These are phyloP conservation scores for Allophyes oxyacanthae DNA, from an alignment of 2,888 invertebrate genomes.

Conservation along the genomic window DNA sequence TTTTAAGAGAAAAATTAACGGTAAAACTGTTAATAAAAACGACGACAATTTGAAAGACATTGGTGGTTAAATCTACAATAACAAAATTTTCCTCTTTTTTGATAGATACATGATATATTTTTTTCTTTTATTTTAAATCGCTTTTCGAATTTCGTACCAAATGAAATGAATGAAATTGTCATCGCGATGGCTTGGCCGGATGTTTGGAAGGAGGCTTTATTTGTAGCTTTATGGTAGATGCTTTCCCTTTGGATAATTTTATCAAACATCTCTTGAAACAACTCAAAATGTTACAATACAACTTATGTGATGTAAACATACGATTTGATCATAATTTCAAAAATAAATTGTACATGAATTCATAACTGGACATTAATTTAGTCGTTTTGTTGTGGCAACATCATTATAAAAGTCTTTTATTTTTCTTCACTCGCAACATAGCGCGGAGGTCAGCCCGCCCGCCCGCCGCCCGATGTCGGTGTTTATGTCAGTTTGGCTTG, in stretches of 20 bases:
- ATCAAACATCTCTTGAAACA: not conserved
- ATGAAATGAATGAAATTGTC: slow-evolving; percentile 74
- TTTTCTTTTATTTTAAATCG: slow-evolving; percentile 83
- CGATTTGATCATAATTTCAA: not conserved
- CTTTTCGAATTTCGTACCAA: slow-evolving; percentile 84
- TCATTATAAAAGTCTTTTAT: slow-evolving; percentile 4
- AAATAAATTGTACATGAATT: too few species aligned
- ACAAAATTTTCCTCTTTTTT: slow-evolving; percentile 87
- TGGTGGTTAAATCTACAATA: slow-evolving; percentile 86
- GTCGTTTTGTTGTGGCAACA: slow-evolving; percentile 53
- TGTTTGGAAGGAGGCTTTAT: slow-evolving; percentile 55
- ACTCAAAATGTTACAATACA: not conserved
- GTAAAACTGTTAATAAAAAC: slow-evolving; percentile 87
- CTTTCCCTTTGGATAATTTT: slow-evolving; percentile 22
- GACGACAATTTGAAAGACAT: slow-evolving; percentile 87
- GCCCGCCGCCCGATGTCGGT: slow-evolving; percentile 51
- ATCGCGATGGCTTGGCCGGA: slow-evolving; percentile 78
- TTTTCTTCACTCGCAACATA: slow-evolving; percentile 52
- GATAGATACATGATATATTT: slow-evolving; percentile 84
- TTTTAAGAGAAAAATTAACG: slow-evolving; percentile 82
- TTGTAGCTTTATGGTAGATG: slow-evolving; percentile 58
- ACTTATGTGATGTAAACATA: not conserved
- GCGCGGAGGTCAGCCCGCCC: slow-evolving; percentile 41
- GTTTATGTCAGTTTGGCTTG: slow-evolving; percentile 73
- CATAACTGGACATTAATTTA: not conserved